A percentile compares a stretch with the other conserved stretches of the same genome.
phyloP scores from a whole-genome alignment of 1,140 invertebrate genomes.

The Nautilus pompilius region DNA sequence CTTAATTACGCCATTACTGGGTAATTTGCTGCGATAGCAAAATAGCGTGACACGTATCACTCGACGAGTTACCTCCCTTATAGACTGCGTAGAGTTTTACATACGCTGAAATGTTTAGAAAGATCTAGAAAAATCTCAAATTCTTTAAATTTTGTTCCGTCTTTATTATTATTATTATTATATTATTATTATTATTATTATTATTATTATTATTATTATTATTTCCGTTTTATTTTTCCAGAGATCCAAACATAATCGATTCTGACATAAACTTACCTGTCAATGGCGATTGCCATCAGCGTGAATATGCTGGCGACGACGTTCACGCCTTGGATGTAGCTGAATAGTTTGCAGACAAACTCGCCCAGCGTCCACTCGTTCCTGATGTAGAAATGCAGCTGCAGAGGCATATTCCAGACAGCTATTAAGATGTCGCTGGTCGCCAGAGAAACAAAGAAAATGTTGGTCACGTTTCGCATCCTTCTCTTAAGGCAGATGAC shows the following conservation, averaged over 20 bases:
- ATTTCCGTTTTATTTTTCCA: neutral
- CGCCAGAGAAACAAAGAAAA: conserved; percentile 38
- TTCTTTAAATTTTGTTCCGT: too few relatives aligned
- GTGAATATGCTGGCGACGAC: conserved; percentile 25
- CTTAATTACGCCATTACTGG: too few relatives aligned
- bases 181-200: too few relatives aligned
- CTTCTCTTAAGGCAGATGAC: conserved; percentile 18
- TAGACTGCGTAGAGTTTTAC: too few relatives aligned
- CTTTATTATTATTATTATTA: too few relatives aligned
- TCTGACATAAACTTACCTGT: conserved; percentile 16
- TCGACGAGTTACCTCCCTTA: too few relatives aligned
- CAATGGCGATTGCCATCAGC: conserved; percentile 16
- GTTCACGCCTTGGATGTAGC: conserved; percentile 16
- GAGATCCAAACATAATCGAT: too few relatives aligned
- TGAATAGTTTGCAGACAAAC: conserved; percentile 16
- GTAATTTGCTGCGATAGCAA: too few relatives aligned
- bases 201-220: neutral
- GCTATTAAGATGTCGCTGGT: conserved; percentile 15
- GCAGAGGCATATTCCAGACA: conserved; percentile 22
- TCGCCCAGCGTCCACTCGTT: conserved; percentile 20
- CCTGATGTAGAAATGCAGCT: conserved; percentile 13
- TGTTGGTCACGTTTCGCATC: conserved; percentile 33
- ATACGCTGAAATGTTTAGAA: too few relatives aligned
- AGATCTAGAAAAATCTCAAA: too few relatives aligned
- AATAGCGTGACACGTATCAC: too few relatives aligned